Conservation (phyloP, 2,888 invertebrate genomes). For the Pseudococcus jackbeardsleyi region DNA sequence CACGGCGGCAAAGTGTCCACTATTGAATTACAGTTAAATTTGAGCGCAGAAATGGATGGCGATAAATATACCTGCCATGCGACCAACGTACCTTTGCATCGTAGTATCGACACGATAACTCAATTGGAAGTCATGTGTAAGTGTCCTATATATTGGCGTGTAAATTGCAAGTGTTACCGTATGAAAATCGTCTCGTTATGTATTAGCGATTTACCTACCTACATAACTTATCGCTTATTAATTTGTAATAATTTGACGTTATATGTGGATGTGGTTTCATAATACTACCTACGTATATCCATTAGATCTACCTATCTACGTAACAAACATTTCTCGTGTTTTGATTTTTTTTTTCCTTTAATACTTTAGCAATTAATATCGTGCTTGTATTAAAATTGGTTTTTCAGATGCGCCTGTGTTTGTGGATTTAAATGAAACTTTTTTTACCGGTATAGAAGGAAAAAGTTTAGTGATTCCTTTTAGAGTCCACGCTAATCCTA, state of each 20-base stretch:
- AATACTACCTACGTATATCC: too few species aligned
- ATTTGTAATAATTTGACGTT: not conserved
- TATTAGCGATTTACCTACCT: not conserved
- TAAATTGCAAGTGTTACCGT: not conserved
- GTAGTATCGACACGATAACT: conserved; percentile 89
- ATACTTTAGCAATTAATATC: not conserved
- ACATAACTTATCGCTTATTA: not conserved
- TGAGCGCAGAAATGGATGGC: conserved; percentile 87
- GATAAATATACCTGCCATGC: conserved; percentile 93
- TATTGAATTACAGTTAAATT: conserved; percentile 82
- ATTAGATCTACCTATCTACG: not conserved
- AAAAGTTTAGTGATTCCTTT: conserved; percentile 84
- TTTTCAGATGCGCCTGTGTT: conserved; percentile 83
- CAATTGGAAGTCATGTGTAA: conserved; percentile 91
- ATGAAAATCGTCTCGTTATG: not conserved
- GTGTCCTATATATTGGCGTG: conserved; percentile 70
- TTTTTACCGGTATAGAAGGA: conserved; percentile 78
- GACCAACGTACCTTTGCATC: conserved; percentile 84
- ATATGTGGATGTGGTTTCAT: not conserved
- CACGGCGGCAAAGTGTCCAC: conserved; percentile 90
- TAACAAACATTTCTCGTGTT: not conserved
- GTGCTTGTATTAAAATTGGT: not conserved
- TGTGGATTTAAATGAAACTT: conserved; percentile 77
- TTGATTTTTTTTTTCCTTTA: not conserved
- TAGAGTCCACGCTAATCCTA: conserved; percentile 88